Conservation (phyloP, 2,113 vertebrate species). For the Limanda limanda region DNA sequence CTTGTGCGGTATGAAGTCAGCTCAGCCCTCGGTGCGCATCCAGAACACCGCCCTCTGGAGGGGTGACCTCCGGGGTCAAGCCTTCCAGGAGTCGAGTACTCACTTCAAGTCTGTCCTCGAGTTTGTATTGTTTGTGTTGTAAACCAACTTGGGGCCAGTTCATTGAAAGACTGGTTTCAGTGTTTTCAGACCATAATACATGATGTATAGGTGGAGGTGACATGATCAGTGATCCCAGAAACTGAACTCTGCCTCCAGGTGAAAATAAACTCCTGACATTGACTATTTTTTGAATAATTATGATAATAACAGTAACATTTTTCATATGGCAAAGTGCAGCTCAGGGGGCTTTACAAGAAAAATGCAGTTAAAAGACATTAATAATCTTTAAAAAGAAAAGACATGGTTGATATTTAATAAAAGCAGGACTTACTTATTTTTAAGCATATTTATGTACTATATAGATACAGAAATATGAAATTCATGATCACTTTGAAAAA, state of each 20-base stretch:
- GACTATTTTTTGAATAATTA: no score
- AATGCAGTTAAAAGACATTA: no score
- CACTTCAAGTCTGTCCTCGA: not conserved
- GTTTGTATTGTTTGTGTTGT: constrained; percentile 28
- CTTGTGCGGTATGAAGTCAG: constrained; percentile 49
- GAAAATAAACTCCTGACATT: no score
- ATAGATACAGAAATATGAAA: no score
- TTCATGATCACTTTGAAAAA: no score
- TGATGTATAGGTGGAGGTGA: constrained; percentile 25
- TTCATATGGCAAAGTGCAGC: no score
- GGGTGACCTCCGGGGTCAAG: constrained; percentile 24
- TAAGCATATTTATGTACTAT: no score
- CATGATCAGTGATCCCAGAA: constrained; percentile 10
- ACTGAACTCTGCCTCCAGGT: not conserved
- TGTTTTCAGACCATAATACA: constrained; percentile 9
- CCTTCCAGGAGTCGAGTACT: constrained; percentile 27
- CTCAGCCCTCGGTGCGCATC: not conserved
- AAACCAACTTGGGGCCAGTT: constrained; percentile 25
- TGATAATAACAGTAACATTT: no score
- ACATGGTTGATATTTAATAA: no score
- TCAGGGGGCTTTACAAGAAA: no score
- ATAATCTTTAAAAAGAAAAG: no score
- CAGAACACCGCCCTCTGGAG: constrained; percentile 19
- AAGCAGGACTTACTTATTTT: no score
- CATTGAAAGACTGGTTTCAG: not conserved